These are phyloP conservation scores for Diabrotica balteata DNA, from an alignment of 2,888 invertebrate species.

Conservation along the genomic window DNA sequence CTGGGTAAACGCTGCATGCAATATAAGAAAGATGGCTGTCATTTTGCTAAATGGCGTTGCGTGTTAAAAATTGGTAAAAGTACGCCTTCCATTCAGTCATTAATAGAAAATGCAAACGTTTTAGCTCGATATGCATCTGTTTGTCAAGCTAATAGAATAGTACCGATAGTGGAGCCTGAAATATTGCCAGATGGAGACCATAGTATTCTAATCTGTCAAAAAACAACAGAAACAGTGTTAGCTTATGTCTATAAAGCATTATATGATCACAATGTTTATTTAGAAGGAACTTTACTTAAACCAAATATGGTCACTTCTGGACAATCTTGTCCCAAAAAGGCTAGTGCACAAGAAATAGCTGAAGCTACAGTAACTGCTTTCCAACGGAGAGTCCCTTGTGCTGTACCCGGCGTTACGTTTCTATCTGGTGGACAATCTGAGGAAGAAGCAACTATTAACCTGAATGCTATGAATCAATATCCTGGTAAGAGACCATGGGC, in stretches of 20 bases:
- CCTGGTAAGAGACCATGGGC: constrained; percentile 92
- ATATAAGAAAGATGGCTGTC: constrained; percentile 88
- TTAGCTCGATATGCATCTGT: constrained; percentile 96
- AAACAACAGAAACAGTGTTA: constrained; percentile 91
- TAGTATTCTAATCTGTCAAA: constrained; percentile 87
- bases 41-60: constrained; percentile 98
- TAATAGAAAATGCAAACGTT: constrained; percentile 95
- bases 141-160: constrained; percentile 95
- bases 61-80: constrained; percentile 92
- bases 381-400: constrained; percentile 91
- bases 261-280: constrained; percentile 94
- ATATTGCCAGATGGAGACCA: constrained; percentile 98
- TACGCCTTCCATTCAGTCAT: constrained; percentile 90
- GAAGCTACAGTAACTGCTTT: constrained; percentile 93
- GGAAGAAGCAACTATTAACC: constrained; percentile 94
- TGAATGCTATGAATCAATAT: constrained; percentile 92
- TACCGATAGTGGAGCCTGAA: constrained; percentile 99
- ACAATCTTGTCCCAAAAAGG: constrained; percentile 46
- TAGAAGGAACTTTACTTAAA: constrained; percentile 96
- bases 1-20: constrained; percentile 92
- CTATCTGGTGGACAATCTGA: constrained; percentile 99
- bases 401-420: constrained; percentile 96
- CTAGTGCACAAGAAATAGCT: constrained; percentile 86
- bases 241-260: constrained; percentile 96
- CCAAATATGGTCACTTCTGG: constrained; percentile 91